These are phyloP conservation scores for Lonchura striata DNA, from an alignment of 2,113 vertebrate genomes.

Conservation along the genomic window DNA sequence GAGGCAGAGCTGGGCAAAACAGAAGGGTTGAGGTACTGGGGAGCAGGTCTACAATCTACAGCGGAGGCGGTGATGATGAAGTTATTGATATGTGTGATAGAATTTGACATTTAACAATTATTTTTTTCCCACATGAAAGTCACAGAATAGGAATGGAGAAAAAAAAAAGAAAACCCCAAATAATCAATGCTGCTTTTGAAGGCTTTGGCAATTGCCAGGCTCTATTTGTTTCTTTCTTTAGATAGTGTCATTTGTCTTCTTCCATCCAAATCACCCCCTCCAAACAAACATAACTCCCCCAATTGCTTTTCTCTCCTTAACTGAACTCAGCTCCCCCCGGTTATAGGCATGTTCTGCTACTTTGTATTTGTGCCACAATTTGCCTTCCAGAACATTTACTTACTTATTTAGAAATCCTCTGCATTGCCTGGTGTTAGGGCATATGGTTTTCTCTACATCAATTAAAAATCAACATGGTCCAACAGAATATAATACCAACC, in stretches of 20 bases:
- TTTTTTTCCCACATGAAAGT: not conserved
- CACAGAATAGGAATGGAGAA: not conserved
- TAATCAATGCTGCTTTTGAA: not conserved
- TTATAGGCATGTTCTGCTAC: constrained; percentile 1
- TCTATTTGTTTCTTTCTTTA: not conserved
- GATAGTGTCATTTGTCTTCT: not conserved
- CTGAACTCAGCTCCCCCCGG: constrained; percentile 21
- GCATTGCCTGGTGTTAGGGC: constrained; percentile 18
- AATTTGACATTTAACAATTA: not conserved
- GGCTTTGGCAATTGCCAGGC: not conserved
- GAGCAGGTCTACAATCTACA: not conserved
- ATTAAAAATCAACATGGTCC: constrained; percentile 53
- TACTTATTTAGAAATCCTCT: constrained; percentile 27
- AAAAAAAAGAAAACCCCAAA: not conserved
- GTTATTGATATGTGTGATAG: not conserved
- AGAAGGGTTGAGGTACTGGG: not conserved
- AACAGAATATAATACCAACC: constrained; percentile 12
- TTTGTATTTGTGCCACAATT: constrained; percentile 15
- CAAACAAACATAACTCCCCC: not conserved
- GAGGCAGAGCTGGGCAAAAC: not conserved
- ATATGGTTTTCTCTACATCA: constrained; percentile 44
- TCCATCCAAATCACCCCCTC: not conserved
- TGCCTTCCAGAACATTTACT: constrained; percentile 16
- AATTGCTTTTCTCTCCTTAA: constrained; percentile 11
- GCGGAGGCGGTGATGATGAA: not conserved